Percentiles rank a stretch among this genome's conserved stretches.
Conservation (phyloP, 2,797 vertebrate genomes). For the Pipistrellus pygmaeus region DNA sequence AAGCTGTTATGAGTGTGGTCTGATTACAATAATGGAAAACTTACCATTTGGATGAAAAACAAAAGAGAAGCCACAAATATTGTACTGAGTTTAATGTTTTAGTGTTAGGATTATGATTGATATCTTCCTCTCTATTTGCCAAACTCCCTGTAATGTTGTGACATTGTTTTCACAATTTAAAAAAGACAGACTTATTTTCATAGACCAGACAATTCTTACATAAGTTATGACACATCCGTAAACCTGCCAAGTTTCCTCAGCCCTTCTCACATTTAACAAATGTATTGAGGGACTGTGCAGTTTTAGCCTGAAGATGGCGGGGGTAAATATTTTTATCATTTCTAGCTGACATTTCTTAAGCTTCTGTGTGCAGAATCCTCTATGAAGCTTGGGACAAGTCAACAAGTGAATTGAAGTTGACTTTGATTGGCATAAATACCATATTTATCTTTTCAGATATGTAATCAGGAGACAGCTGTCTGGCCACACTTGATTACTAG, state of each 20-base stretch:
- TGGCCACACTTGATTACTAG: constrained; percentile 66
- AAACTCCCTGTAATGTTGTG: constrained; percentile 60
- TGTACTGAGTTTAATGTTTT: not conserved
- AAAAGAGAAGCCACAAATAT: constrained; percentile 46
- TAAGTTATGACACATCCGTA: constrained; percentile 58
- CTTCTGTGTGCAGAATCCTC: constrained; percentile 57
- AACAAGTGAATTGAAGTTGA: constrained; percentile 69
- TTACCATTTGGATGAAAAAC: not conserved
- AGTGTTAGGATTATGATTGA: constrained; percentile 56
- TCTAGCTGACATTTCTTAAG: constrained; percentile 53
- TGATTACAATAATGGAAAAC: not conserved
- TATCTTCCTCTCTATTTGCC: constrained; percentile 54
- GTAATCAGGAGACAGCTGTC: constrained; percentile 69
- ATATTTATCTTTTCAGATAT: constrained; percentile 64
- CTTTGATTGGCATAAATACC: constrained; percentile 70
- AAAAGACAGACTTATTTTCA: not conserved
- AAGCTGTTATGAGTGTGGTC: not conserved
- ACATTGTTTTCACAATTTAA: constrained; percentile 59
- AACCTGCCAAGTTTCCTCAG: constrained; percentile 57
- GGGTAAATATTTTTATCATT: constrained; percentile 66
- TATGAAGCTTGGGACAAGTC: constrained; percentile 57
- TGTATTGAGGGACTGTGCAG: constrained; percentile 6
- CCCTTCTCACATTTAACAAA: constrained; percentile 59
- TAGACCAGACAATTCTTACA: constrained; percentile 59
- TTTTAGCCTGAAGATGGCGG: constrained; percentile 51